Evolutionary conservation across 2,888 invertebrate genomes (phyloP).

Genomic region (Tuberolachnus salignus): DNA sequence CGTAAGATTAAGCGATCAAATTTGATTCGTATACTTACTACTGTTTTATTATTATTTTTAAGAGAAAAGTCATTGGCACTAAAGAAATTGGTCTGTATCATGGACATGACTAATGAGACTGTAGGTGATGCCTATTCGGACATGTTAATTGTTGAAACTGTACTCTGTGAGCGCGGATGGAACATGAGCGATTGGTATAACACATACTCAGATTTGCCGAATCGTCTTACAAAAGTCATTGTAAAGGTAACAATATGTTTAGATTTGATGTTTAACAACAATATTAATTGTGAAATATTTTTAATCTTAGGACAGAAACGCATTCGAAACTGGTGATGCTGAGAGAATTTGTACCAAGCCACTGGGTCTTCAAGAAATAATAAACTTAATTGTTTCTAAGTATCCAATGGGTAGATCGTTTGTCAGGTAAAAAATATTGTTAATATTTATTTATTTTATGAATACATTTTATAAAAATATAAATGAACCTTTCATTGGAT

Average conservation of each 20-base stretch:
- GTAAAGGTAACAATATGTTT: conserved; percentile 68
- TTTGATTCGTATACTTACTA: too few relatives aligned
- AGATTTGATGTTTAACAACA: neutral
- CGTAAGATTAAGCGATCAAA: neutral
- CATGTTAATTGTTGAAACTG: conserved; percentile 89
- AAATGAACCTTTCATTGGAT: neutral
- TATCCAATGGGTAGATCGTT: conserved; percentile 82
- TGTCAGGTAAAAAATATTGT: conserved; percentile 69
- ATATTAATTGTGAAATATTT: neutral
- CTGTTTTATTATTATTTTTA: conserved; percentile 6
- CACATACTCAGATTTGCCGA: conserved; percentile 85
- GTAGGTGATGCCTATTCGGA: conserved; percentile 98
- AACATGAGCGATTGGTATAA: conserved; percentile 78
- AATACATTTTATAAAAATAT: neutral
- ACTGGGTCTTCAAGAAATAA: conserved; percentile 78
- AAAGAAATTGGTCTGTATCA: conserved; percentile 70
- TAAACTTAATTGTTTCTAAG: conserved; percentile 73
- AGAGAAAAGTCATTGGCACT: conserved; percentile 62
- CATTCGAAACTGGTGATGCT: conserved; percentile 56
- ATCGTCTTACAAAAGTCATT: conserved; percentile 83
- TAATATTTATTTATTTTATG: neutral
- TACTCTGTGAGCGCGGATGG: conserved; percentile 83
- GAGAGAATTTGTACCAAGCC: conserved; percentile 74
- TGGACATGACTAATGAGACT: conserved; percentile 89
- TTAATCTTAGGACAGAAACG: conserved; percentile 74